Evolutionary conservation across 2,888 invertebrate genomes (phyloP).

Genomic region (Anaspis maculata): DNA sequence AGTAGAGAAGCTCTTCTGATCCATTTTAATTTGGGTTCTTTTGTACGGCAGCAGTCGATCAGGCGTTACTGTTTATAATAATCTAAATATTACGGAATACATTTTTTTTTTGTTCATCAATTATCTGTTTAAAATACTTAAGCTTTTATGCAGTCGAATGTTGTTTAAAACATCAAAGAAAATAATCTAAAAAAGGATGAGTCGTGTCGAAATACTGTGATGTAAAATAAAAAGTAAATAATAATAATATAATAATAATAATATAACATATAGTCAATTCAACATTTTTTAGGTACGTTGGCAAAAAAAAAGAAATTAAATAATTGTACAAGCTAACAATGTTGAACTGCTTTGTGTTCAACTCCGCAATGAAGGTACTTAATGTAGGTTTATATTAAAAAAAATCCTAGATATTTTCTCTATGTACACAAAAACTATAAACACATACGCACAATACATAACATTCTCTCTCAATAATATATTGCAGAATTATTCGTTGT

Average conservation of each 20-base stretch:
- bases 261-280: constrained; percentile 20
- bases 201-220: constrained; percentile 31
- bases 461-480: constrained; percentile 22
- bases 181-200: constrained; percentile 19
- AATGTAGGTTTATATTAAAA: constrained; percentile 31
- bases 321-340: constrained; percentile 33
- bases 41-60: too few relatives aligned
- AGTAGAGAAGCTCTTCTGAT: too few relatives aligned
- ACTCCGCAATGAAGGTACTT: constrained; percentile 29
- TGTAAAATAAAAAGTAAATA: constrained; percentile 28
- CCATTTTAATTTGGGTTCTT: too few relatives aligned
- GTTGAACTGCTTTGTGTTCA: constrained; percentile 25
- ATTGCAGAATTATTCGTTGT: constrained; percentile 34
- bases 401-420: constrained; percentile 24
- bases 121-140: not conserved
- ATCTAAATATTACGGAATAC: too few relatives aligned
- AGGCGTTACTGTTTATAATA: too few relatives aligned
- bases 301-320: constrained; percentile 29
- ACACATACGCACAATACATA: constrained; percentile 28
- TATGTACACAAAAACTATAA: constrained; percentile 29
- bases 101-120: too few relatives aligned
- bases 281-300: constrained; percentile 28
- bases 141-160: not conserved
- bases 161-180: not conserved
- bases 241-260: constrained; percentile 11